Base-by-base conservation (phyloP, 2,888 invertebrate genomes). In the Dione juno region DNA sequence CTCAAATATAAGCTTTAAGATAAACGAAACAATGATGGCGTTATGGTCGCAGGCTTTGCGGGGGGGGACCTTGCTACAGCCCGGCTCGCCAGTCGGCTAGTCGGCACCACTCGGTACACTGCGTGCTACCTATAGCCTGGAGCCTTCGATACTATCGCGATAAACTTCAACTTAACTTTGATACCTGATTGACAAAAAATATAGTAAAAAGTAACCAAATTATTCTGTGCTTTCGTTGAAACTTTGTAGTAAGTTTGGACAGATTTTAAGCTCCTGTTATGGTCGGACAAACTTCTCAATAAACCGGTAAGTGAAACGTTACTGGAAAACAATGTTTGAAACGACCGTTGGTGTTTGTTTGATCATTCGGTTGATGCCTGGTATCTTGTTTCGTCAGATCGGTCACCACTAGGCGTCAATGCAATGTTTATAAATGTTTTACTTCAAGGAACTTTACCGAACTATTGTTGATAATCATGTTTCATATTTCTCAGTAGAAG, bases 241-340 rank as follows among this genome's bases (percentile, higher is more conserved):
- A 87, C 81, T 87, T 86, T 52, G 35, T 43, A 40, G 52, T 61
- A 71, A 88, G 83, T 89, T 90, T 74, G 80, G 88, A 89, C 86
- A 88, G 88, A 85, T 88, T 79, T 75, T 83, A 81, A 84, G 82
- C 84, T 86, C 80, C 77, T 40, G 84, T 85, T 81, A 90, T 89
- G 88, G 84, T 87, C 85, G 87, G 83, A 82, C 86, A 82, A 85
- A 86, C 85, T 86, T 84, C 86, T 84, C 84, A 80, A 80, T 90
- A 88, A 92, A 92, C 90, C 89, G 91, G 91, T 91, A 91, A 90
- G 92, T 90, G 81, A 87, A 88, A 88, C 84, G 82, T 77, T 87
- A 86, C 85, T 86, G 86, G 84, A 83, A 82, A 84, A 80, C 83
- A 68, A 72, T 77, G 72, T 80, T 81, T 79, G 72, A 80, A 80